Evolutionary conservation across 2,797 vertebrate genomes (phyloP), one percentile per base, ranked within the genome.

Genomic region (Rhyacichthys aspro): DNA sequence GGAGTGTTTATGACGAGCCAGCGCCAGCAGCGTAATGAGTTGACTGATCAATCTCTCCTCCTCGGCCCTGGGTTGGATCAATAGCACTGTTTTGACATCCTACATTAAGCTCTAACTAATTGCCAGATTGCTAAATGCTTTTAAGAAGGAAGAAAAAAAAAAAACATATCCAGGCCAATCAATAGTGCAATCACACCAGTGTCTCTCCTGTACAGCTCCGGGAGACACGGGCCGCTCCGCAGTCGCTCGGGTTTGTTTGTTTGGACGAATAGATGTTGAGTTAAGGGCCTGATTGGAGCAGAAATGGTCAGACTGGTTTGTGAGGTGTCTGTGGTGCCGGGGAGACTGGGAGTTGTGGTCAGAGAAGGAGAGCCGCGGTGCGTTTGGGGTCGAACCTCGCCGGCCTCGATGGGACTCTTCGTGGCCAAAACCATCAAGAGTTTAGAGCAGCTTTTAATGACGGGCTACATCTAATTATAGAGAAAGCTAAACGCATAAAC

Each of bases 51-150:
- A 91, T 94, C 84, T 82, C 67, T 84, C 72, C 83, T 93, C 78
- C 78, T 86, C 89, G 91, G 76, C 67, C 38, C 60, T n/a, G n/a
- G n/a, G 42, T 71, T 74, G 81, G 88, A 90, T 96, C 90, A 14
- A 96, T 96, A 88, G 58, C 79, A 75, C 82, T 95, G 91, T 94
- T 95, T 94, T 93, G 94, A 95, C 95, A 94, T 94, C 94, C 90
- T 92, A 84, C 94, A 96, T 96, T 97, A 96, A 96, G 91, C 83
- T 91, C 90, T 92, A 96, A 96, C 95, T 96, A 97, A 98, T 94
- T 96, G 94, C 88, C 83, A 83, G 85, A 92, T 91, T 91, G 90
- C 87, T 91, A 95, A 95, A 95, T 92, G 94, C 94, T 96, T 96
- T 94, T 91, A 94, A 91, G 95, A 95, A 93, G 85, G 84, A 79